phyloP scores from a whole-genome alignment of 2,797 vertebrate species.

The Acanthurus leucopareius region DNA sequence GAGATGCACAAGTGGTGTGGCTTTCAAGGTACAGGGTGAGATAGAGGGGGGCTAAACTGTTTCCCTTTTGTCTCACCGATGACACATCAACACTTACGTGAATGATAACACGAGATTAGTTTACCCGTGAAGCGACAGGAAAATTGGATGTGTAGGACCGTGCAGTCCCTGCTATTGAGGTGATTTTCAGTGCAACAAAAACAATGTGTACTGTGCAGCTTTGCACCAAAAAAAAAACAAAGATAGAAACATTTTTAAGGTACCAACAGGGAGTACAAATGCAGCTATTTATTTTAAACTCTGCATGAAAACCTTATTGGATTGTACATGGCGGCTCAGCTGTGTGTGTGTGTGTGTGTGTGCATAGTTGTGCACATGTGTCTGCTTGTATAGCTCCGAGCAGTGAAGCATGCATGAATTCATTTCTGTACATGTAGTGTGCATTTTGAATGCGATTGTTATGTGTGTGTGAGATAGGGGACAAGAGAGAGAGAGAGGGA shows the following conservation, averaged over 20 bases:
- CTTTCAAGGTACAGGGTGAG: conserved; percentile 73
- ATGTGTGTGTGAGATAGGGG: conserved; percentile 10
- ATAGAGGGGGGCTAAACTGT: conserved; percentile 54
- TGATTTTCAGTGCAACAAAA: conserved; percentile 27
- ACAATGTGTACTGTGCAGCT: conserved; percentile 22
- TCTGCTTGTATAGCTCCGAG: conserved; percentile 63
- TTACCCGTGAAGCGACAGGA: conserved; percentile 50
- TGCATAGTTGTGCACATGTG: conserved; percentile 30
- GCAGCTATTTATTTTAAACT: conserved; percentile 59
- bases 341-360: conserved; percentile 32
- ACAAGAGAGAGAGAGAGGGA: conserved; percentile 15
- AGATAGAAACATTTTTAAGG: conserved; percentile 23
- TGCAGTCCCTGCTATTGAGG: conserved; percentile 24
- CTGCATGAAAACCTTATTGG: conserved; percentile 49
- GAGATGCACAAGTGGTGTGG: conserved; percentile 57
- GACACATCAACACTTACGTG: conserved; percentile 59
- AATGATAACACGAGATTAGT: conserved; percentile 54
- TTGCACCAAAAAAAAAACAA: conserved; percentile 28
- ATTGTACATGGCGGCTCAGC: conserved; percentile 61
- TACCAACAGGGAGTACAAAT: conserved; percentile 31
- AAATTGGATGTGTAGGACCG: conserved; percentile 38
- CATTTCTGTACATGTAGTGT: conserved; percentile 66
- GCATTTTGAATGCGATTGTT: conserved; percentile 56
- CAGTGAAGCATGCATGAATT: conserved; percentile 62
- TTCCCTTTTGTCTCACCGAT: conserved; percentile 56